Base-by-base conservation (phyloP, 2,797 vertebrate species). In the Oryzias sinensis region DNA sequence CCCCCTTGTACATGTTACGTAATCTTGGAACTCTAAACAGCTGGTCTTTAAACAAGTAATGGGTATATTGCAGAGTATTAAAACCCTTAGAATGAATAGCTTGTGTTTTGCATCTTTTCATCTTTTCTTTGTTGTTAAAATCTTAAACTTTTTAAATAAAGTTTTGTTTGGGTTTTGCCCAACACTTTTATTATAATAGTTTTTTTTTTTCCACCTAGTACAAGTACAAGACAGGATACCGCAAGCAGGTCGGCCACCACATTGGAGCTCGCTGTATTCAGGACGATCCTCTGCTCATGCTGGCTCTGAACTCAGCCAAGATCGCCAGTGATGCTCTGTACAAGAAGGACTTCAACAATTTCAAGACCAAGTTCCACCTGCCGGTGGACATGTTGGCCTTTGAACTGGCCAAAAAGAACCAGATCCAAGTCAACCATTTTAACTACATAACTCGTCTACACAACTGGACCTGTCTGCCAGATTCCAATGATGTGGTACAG, bases 191-290 rank as follows among this genome's bases (percentile, higher is more conserved):
- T 13, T 33, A 11, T 11, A 33, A 1, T 13, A 0, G 3, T 33
- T 41, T 17, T 18, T 6, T 1, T 17, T 0, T 18, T 42, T 49
- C 40, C 16, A 43, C 2, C n/a, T n/a, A 62, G 59, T 62, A 60
- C 49, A 95, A 85, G 90, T 97, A 94, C 85, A 94, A 95, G 24
- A 76, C 92, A 27, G 94, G 91, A 1, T 97, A 93, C 57, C 89
- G 95, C 58, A 96, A 95, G 74, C 96, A 98, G 68, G 88, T 93
- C 0, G 96, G 96, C 0, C 96, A 96, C 64, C 96, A 98, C 80
- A 93, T 98, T 15, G 96, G 96, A 16, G 95, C 93, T 67, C 93
- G 65, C 46, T 89, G 90, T 69, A 3, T 98, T 62, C 79, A 95
- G 71, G 96, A 98, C 14, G 96, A 98, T 53, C 96, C 96, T 64